These are phyloP conservation scores for Ophion ellenae DNA, from an alignment of 2,888 invertebrate genomes.

Conservation along the genomic window DNA sequence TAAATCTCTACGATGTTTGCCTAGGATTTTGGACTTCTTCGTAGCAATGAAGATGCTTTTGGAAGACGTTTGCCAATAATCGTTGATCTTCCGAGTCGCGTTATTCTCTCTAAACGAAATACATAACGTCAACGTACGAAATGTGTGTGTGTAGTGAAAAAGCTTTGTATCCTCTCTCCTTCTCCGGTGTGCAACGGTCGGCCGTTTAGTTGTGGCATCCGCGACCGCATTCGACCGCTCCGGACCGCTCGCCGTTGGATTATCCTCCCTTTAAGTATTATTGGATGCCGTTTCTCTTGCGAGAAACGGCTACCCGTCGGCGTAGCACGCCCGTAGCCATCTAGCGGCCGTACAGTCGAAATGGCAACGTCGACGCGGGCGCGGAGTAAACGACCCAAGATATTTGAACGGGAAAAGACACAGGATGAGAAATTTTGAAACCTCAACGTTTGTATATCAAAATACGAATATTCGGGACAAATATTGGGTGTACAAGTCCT, in stretches of 20 bases:
- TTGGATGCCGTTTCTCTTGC: conserved; percentile 20
- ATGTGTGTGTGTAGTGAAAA: too few species aligned
- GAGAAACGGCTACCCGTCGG: conserved; percentile 4
- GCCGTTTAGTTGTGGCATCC: not conserved
- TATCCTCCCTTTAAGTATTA: conserved; percentile 33
- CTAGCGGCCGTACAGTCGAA: conserved; percentile 4
- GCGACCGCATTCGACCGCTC: not conserved
- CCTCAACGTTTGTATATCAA: not conserved
- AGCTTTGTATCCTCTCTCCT: conserved; percentile 2
- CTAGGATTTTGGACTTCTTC: not conserved
- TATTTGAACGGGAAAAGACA: not conserved
- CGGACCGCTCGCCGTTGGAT: not conserved
- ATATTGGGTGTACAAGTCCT: too few species aligned
- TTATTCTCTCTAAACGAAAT: not conserved
- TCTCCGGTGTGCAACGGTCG: not conserved
- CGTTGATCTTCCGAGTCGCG: not conserved
- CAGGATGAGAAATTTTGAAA: not conserved
- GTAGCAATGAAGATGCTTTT: not conserved
- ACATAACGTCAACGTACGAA: not conserved
- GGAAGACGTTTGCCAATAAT: not conserved
- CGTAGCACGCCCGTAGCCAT: not conserved
- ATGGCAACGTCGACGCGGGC: conserved; percentile 4
- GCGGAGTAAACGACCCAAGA: not conserved
- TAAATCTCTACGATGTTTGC: too few species aligned
- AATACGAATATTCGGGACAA: too few species aligned